A percentile compares a stretch with the other conserved stretches of the same genome.
phyloP scores from a whole-genome alignment of 2,113 vertebrate species.

The Pimephales promelas region DNA sequence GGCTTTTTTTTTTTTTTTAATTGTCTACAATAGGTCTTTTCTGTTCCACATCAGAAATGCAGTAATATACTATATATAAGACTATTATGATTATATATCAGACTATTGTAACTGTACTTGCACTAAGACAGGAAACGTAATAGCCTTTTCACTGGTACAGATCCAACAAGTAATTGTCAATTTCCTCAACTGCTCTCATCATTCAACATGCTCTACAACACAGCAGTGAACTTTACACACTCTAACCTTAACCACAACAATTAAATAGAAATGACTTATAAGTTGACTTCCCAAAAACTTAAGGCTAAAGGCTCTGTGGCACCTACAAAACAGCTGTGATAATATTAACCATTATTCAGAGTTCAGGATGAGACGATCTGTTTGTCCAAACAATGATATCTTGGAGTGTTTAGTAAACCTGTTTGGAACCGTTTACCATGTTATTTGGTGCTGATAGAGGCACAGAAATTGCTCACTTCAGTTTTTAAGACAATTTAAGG shows the following conservation, averaged over 20 bases:
- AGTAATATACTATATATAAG: no score
- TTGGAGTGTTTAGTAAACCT: neutral
- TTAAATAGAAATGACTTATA: neutral
- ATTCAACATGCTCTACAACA: neutral
- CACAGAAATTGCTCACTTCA: neutral
- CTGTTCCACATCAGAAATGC: neutral
- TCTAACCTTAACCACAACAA: neutral
- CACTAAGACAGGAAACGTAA: neutral
- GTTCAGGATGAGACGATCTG: neutral
- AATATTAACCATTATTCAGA: neutral
- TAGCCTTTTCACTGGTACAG: neutral
- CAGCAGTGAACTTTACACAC: neutral
- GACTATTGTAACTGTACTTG: neutral
- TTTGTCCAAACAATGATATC: neutral
- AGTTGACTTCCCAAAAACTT: neutral
- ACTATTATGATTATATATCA: neutral
- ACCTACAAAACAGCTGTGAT: neutral
- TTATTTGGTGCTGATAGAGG: neutral
- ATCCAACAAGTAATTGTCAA: neutral
- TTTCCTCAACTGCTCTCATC: constrained; percentile 11
- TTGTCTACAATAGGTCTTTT: neutral
- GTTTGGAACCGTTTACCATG: neutral
- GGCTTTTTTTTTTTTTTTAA: neutral
- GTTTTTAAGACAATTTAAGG: neutral
- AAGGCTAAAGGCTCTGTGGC: neutral